Conservation (phyloP, 2,797 vertebrate species). For the Notolabrus celidotus region DNA sequence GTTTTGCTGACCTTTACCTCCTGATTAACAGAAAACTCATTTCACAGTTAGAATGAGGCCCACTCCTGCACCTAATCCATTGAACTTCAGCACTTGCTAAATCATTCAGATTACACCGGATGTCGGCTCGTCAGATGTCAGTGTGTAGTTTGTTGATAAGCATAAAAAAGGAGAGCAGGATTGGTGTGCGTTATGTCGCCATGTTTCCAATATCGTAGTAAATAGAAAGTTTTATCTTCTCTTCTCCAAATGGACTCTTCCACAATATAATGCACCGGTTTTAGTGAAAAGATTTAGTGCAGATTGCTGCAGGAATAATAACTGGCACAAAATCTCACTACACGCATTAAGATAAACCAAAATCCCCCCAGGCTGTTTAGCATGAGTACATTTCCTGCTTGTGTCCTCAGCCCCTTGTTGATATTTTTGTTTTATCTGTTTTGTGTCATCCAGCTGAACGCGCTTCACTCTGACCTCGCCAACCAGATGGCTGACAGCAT, state of each 20-base stretch:
- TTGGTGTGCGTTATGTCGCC: conserved; percentile 11
- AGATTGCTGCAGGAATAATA: conserved; percentile 42
- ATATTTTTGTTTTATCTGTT: conserved; percentile 46
- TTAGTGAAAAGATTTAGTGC: conserved; percentile 44
- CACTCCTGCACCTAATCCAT: conserved; percentile 46
- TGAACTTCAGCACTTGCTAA: conserved; percentile 62
- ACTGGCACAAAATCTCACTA: conserved; percentile 40
- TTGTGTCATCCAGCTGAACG: conserved; percentile 89
- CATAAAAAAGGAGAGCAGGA: conserved; percentile 26
- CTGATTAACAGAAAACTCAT: conserved; percentile 22
- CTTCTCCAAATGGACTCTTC: conserved; percentile 27
- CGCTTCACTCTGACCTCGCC: conserved; percentile 93
- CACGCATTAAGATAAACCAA: conserved; percentile 27
- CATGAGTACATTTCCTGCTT: conserved; percentile 28
- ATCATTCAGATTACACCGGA: conserved; percentile 36
- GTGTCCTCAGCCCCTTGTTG: conserved; percentile 28
- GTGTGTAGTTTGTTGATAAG: conserved; percentile 46
- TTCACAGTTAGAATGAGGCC: conserved; percentile 22
- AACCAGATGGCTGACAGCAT: conserved; percentile 95
- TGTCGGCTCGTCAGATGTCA: conserved; percentile 17
- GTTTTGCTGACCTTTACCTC: conserved; percentile 53
- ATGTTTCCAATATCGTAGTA: conserved; percentile 34
- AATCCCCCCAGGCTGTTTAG: conserved; percentile 61
- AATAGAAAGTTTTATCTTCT: conserved; percentile 42
- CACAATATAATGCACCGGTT: conserved; percentile 30